A percentile compares a stretch with the other conserved stretches of the same genome.
These are phyloP conservation scores for Pachycephus smyrnensis DNA, from an alignment of 2,888 invertebrate species.

Conservation along the genomic window DNA sequence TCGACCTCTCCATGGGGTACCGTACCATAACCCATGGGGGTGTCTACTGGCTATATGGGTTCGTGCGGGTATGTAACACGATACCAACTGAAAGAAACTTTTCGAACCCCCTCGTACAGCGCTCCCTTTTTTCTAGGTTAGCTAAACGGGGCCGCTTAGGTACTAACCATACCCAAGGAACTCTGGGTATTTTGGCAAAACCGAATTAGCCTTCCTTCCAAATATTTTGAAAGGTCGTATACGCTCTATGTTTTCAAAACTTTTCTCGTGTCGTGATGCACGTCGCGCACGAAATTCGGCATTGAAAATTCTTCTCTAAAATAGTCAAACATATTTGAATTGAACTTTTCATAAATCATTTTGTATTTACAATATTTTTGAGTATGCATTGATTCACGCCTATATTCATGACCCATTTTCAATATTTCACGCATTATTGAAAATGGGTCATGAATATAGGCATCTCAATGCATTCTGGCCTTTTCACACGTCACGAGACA, in stretches of 20 bases:
- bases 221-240: background rate
- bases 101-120: background rate
- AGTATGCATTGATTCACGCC: background rate
- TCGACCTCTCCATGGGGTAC: background rate
- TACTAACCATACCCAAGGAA: background rate
- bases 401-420: background rate
- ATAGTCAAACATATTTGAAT: background rate
- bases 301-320: background rate
- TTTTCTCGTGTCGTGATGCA: background rate
- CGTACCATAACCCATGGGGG: constrained; percentile 9
- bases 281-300: background rate
- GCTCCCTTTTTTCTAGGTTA: background rate
- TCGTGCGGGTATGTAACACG: constrained; percentile 12
- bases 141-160: background rate
- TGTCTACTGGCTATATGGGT: constrained; percentile 10
- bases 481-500: background rate
- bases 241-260: background rate
- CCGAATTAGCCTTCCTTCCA: background rate
- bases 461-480: background rate
- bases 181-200: background rate
- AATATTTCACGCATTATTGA: background rate
- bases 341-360: no score
- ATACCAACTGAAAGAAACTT: constrained; percentile 15
- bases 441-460: background rate
- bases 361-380: no score